These are phyloP conservation scores for Melanotaenia boesemani DNA, from an alignment of 2,797 vertebrate species.

Conservation along the genomic window DNA sequence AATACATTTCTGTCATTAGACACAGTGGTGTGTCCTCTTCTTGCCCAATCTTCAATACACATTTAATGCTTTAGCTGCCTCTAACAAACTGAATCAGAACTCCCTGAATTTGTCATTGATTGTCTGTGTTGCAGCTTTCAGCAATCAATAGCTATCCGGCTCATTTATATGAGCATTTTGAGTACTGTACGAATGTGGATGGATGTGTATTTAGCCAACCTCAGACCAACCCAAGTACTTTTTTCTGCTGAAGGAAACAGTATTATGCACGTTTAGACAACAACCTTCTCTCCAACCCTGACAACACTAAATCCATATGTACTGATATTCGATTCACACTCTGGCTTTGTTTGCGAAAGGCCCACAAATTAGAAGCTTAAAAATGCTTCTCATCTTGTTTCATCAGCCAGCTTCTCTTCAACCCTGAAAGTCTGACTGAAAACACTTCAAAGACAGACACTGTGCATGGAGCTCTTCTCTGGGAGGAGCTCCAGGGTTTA, in stretches of 20 bases:
- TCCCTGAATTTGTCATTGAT: constrained; percentile 31
- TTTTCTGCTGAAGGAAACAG: constrained; percentile 15
- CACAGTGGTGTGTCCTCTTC: constrained; percentile 20
- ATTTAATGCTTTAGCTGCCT: constrained; percentile 24
- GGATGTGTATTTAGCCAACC: constrained; percentile 9
- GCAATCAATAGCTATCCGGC: constrained; percentile 35
- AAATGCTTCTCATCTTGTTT: constrained; percentile 45
- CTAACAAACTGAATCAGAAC: constrained; percentile 38
- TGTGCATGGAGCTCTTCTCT: constrained; percentile 14
- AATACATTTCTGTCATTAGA: constrained; percentile 28
- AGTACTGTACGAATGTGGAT: not conserved
- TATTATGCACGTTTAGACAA: constrained; percentile 16
- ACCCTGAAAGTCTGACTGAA: constrained; percentile 30
- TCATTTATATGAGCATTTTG: constrained; percentile 39
- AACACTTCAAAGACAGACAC: constrained; percentile 32
- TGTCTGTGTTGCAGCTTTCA: constrained; percentile 24
- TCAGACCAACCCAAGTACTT: constrained; percentile 4
- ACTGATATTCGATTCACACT: constrained; percentile 20
- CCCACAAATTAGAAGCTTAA: constrained; percentile 41
- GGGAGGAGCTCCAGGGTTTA: constrained; percentile 61
- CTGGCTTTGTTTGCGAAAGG: constrained; percentile 23
- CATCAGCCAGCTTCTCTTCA: constrained; percentile 22
- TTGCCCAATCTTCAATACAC: constrained; percentile 10
- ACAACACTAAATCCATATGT: constrained; percentile 1
- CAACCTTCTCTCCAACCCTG: not conserved